A percentile compares a stretch with the other conserved stretches of the same genome.
Conservation (phyloP, 2,113 vertebrate species). For the Hemicordylus capensis region DNA sequence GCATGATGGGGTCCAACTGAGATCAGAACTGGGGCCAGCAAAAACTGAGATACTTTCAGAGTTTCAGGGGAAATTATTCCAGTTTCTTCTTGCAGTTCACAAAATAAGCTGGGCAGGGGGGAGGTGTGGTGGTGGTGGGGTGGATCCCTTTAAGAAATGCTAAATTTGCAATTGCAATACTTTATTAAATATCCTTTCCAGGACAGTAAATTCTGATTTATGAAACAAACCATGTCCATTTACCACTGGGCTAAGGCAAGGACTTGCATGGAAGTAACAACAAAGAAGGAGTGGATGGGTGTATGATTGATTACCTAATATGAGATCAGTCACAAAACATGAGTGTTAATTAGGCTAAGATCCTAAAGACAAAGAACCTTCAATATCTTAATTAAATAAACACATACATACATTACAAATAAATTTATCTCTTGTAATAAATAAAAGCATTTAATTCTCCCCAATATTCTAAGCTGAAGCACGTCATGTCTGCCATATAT, state of each 20-base stretch:
- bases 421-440: not conserved
- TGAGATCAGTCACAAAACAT: not conserved
- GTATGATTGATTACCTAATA: not conserved
- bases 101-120: not conserved
- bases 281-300: not conserved
- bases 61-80: not conserved
- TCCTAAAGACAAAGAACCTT: not conserved
- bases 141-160: not conserved
- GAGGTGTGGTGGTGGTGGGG: too few relatives aligned
- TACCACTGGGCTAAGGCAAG: not conserved
- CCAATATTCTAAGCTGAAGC: not conserved
- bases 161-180: not conserved
- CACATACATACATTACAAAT: too few relatives aligned
- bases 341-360: not conserved
- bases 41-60: not conserved
- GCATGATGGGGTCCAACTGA: not conserved
- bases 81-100: not conserved
- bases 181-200: not conserved
- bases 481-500: not conserved
- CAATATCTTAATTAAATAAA: too few relatives aligned
- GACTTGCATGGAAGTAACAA: not conserved
- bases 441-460: not conserved
- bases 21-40: not conserved
- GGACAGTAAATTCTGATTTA: not conserved
- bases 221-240: not conserved